These are phyloP conservation scores for Tuta absoluta DNA, from an alignment of 2,888 invertebrate genomes.

Conservation along the genomic window DNA sequence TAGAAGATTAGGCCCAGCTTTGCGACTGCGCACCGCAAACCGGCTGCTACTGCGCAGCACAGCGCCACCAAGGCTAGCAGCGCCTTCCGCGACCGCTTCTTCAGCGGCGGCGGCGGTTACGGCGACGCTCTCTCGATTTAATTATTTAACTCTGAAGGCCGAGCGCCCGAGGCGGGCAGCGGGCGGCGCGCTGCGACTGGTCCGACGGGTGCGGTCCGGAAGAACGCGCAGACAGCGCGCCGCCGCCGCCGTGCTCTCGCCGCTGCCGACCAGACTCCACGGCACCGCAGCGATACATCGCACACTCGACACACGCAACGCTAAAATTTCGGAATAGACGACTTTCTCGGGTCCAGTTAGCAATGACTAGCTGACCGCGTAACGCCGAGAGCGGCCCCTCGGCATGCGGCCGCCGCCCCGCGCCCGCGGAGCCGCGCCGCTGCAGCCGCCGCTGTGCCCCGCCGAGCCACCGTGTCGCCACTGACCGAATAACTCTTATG, in stretches of 20 bases:
- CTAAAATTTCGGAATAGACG: constrained; percentile 76
- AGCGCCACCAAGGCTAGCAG: constrained; percentile 78
- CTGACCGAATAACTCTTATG: not conserved
- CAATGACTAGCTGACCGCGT: constrained; percentile 63
- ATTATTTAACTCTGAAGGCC: constrained; percentile 79
- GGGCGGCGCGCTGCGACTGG: constrained; percentile 77
- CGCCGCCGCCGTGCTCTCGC: constrained; percentile 62
- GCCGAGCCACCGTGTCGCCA: constrained; percentile 10
- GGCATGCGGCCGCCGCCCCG: constrained; percentile 49
- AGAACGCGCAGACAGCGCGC: constrained; percentile 78
- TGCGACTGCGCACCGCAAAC: constrained; percentile 71
- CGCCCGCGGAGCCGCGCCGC: constrained; percentile 38
- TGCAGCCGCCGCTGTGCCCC: constrained; percentile 4
- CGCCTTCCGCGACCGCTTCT: constrained; percentile 76
- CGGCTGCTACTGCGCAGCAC: constrained; percentile 77
- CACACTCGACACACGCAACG: constrained; percentile 69
- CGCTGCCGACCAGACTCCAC: constrained; percentile 70
- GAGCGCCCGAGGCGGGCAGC: constrained; percentile 77
- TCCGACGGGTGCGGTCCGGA: constrained; percentile 78
- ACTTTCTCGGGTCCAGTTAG: constrained; percentile 74
- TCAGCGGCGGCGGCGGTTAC: constrained; percentile 53
- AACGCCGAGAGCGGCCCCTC: constrained; percentile 46
- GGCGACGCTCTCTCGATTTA: constrained; percentile 71
- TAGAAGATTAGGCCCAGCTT: constrained; percentile 67
- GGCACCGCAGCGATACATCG: constrained; percentile 77